These are phyloP conservation scores for Danaus chrysippus DNA, from an alignment of 2,888 invertebrate species.

Conservation along the genomic window DNA sequence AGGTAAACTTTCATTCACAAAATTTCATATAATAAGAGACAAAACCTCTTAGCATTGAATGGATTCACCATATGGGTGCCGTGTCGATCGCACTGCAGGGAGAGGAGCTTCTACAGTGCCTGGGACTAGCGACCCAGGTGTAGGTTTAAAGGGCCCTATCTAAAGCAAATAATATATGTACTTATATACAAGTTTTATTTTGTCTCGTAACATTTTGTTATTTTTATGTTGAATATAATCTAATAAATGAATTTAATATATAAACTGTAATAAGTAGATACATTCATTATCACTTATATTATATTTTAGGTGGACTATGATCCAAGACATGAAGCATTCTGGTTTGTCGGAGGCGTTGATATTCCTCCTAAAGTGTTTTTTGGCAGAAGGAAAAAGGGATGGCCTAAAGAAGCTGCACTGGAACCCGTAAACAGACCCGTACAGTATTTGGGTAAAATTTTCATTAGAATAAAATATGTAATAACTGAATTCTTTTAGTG, in stretches of 20 bases:
- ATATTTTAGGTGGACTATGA: slow-evolving; percentile 83
- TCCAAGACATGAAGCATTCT: slow-evolving; percentile 91
- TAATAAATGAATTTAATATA: background rate
- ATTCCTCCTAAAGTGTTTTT: slow-evolving; percentile 68
- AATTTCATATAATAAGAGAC: background rate
- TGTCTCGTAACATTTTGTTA: too few relatives aligned
- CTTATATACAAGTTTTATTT: too few relatives aligned
- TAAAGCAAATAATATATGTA: too few relatives aligned
- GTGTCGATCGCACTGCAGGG: too few relatives aligned
- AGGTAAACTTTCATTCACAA: slow-evolving; percentile 59
- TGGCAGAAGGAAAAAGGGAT: slow-evolving; percentile 56
- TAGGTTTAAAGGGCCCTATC: too few relatives aligned
- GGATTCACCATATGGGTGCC: too few relatives aligned
- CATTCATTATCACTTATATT: background rate
- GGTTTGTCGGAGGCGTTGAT: slow-evolving; percentile 88
- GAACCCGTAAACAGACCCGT: slow-evolving; percentile 82
- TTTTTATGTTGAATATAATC: too few relatives aligned
- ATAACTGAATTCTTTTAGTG: background rate
- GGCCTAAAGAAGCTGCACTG: slow-evolving; percentile 63
- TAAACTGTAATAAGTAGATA: background rate
- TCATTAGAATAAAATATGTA: too few relatives aligned
- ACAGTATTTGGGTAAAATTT: slow-evolving; percentile 81
- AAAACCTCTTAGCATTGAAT: too few relatives aligned
- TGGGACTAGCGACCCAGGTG: too few relatives aligned
- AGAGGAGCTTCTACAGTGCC: too few relatives aligned